A percentile compares a stretch with the other conserved stretches of the same genome.
These are phyloP conservation scores for Euwallacea similis DNA, from an alignment of 1,140 invertebrate genomes.

Conservation along the genomic window DNA sequence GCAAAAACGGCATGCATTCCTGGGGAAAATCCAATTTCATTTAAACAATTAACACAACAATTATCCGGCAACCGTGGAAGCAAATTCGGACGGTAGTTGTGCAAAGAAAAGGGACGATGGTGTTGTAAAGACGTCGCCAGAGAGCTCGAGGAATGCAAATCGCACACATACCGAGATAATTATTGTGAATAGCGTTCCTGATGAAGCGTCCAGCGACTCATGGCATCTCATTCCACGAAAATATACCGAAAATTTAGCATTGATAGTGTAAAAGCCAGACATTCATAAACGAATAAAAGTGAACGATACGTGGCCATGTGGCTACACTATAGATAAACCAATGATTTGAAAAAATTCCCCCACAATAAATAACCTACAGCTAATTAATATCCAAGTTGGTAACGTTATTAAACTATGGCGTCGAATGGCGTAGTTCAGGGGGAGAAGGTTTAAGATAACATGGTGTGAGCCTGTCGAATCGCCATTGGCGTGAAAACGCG, in stretches of 20 bases:
- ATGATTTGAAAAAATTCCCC: too few species aligned
- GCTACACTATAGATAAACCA: too few species aligned
- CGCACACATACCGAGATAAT: conserved; percentile 47
- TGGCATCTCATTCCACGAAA: conserved; percentile 25
- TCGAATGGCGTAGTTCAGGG: conserved; percentile 6
- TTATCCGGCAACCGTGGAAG: conserved; percentile 15
- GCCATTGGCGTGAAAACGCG: conserved; percentile 37
- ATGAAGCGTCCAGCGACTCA: conserved; percentile 49
- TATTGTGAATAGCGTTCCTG: conserved; percentile 50
- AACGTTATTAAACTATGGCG: conserved; percentile 31
- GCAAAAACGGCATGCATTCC: too few species aligned
- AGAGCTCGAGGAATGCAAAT: conserved; percentile 47
- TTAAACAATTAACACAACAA: conserved; percentile 32
- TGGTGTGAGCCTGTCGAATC: conserved; percentile 37
- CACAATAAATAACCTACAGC: too few species aligned
- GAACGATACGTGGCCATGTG: too few species aligned
- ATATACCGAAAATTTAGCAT: not conserved
- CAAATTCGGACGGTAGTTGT: conserved; percentile 22
- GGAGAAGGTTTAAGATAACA: conserved; percentile 37
- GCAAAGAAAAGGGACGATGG: conserved; percentile 33
- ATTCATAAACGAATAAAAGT: too few species aligned
- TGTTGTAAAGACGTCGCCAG: conserved; percentile 26
- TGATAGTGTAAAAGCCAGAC: too few species aligned
- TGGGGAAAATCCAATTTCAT: conserved; percentile 21
- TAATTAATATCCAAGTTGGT: not conserved